A percentile compares a stretch with the other conserved stretches of the same genome.
Conservation (phyloP, 1,140 invertebrate species). For the Apis dorsata region DNA sequence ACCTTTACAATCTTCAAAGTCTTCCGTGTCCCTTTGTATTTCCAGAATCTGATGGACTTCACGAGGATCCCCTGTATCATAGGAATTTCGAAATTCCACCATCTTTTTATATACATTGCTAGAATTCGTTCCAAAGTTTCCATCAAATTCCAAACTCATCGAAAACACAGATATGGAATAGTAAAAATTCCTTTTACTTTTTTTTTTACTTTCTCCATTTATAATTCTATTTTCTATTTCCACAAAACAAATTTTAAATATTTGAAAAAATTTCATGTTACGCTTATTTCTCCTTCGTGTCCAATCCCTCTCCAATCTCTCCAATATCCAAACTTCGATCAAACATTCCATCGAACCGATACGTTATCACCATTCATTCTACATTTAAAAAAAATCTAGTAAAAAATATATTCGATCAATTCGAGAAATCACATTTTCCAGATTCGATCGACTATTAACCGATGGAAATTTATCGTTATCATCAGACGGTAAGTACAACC, state of each 20-base stretch:
- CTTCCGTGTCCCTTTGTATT: background rate
- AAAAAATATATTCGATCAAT: background rate
- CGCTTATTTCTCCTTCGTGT: too few species aligned
- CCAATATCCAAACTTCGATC: background rate
- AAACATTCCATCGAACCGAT: background rate
- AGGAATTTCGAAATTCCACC: background rate
- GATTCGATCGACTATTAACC: background rate
- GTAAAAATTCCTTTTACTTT: too few species aligned
- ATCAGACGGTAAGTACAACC: background rate
- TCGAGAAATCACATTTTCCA: background rate
- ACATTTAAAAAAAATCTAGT: too few species aligned
- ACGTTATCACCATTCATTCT: too few species aligned
- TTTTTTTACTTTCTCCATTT: too few species aligned
- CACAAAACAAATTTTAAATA: too few species aligned
- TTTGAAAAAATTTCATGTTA: too few species aligned
- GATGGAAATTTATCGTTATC: conserved; percentile 23
- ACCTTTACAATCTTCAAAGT: background rate
- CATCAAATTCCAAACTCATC: background rate
- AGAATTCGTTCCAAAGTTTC: background rate
- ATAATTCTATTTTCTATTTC: too few species aligned
- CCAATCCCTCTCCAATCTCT: too few species aligned
- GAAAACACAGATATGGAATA: too few species aligned
- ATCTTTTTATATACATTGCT: background rate
- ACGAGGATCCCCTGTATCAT: too few species aligned
- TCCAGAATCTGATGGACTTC: background rate